A percentile compares a stretch with the other conserved stretches of the same genome.
Conservation (phyloP, 2,113 vertebrate genomes). For the Dicaeum eximium region DNA sequence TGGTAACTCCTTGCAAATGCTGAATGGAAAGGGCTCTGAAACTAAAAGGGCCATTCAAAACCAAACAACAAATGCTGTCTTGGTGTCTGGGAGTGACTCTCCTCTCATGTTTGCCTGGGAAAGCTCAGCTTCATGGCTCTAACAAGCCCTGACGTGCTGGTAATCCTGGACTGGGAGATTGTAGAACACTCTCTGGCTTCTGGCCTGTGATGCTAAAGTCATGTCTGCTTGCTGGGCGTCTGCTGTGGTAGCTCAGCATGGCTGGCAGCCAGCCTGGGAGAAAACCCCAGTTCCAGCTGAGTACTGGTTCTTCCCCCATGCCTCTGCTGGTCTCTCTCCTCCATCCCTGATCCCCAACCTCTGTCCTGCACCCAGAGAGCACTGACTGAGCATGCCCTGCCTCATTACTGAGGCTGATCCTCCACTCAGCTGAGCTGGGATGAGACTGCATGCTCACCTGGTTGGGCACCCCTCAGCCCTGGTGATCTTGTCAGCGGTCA, state of each 20-base stretch:
- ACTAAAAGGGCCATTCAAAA: background rate
- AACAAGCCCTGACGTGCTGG: background rate
- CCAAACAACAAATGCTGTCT: background rate
- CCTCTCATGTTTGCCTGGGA: background rate
- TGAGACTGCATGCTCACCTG: conserved; percentile 73
- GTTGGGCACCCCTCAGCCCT: conserved; percentile 76
- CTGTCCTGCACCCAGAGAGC: background rate
- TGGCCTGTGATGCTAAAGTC: background rate
- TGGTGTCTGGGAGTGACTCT: background rate
- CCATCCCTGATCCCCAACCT: background rate
- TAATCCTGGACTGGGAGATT: background rate
- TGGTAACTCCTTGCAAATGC: background rate
- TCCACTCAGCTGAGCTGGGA: background rate
- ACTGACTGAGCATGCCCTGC: background rate
- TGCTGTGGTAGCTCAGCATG: background rate
- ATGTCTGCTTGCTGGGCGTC: background rate
- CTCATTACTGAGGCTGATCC: background rate
- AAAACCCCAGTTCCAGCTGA: background rate
- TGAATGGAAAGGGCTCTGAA: background rate
- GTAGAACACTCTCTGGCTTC: conserved; percentile 22
- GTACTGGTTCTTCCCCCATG: background rate
- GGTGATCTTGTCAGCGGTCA: conserved; percentile 91
- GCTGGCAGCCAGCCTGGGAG: background rate
- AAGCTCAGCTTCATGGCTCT: background rate
- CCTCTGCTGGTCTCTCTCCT: background rate